Conservation (phyloP, 2,113 vertebrate species). For the Paralichthys olivaceus region DNA sequence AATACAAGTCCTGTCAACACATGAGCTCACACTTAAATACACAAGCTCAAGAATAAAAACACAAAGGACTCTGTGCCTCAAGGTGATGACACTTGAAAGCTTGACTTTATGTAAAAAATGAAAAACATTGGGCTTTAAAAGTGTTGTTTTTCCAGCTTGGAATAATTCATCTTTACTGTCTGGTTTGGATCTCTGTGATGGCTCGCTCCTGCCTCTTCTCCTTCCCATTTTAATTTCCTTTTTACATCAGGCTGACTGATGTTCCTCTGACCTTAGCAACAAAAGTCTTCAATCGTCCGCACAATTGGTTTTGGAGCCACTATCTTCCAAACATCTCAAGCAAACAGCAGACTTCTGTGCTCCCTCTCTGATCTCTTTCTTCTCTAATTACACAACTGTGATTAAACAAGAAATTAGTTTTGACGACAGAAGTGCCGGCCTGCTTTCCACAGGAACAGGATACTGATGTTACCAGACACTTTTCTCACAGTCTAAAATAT, state of each 20-base stretch:
- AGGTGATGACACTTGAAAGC: slow-evolving; percentile 32
- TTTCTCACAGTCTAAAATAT: slow-evolving; percentile 16
- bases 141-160: slow-evolving; percentile 10
- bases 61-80: slow-evolving; percentile 12
- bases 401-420: slow-evolving; percentile 49
- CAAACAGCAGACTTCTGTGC: slow-evolving; percentile 25
- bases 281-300: slow-evolving; percentile 31
- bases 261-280: slow-evolving; percentile 38
- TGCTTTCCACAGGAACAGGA: slow-evolving; percentile 3
- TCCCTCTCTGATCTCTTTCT: slow-evolving; percentile 46
- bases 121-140: slow-evolving; percentile 24
- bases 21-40: not conserved
- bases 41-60: not conserved
- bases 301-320: slow-evolving; percentile 40
- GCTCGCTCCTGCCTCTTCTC: slow-evolving; percentile 28
- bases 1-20: not conserved
- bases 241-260: slow-evolving; percentile 47
- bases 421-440: slow-evolving; percentile 49
- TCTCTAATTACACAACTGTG: slow-evolving; percentile 50
- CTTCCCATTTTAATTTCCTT: slow-evolving; percentile 54
- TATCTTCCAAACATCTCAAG: slow-evolving; percentile 51
- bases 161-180: slow-evolving; percentile 54
- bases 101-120: slow-evolving; percentile 6
- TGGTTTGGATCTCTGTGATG: slow-evolving; percentile 33
- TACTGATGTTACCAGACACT: slow-evolving; percentile 20